phyloP scores from a whole-genome alignment of 2,113 vertebrate genomes.

The Seriola rivoliana region DNA sequence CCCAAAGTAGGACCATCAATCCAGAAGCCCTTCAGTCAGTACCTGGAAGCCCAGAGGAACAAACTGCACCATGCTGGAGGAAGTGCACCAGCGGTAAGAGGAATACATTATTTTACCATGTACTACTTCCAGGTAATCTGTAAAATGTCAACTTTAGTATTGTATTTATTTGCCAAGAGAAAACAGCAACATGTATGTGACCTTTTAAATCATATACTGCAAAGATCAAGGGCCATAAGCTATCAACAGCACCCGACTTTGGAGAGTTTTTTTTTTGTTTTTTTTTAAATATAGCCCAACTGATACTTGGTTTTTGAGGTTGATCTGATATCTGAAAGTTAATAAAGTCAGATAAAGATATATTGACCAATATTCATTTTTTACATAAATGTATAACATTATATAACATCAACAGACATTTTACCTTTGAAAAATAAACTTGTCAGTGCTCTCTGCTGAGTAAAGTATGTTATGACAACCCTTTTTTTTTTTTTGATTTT shows the following conservation, averaged over 20 bases:
- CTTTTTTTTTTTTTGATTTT: background rate
- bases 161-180: background rate
- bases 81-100: conserved; percentile 89
- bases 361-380: too few relatives aligned
- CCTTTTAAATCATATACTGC: background rate
- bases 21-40: conserved; percentile 97
- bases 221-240: background rate
- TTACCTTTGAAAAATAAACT: background rate
- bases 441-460: conserved; percentile 29
- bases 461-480: background rate
- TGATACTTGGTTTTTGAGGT: background rate
- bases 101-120: background rate
- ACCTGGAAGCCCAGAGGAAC: conserved; percentile 95
- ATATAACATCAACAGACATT: background rate
- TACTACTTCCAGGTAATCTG: background rate
- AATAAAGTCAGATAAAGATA: background rate
- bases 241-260: background rate
- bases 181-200: too few relatives aligned
- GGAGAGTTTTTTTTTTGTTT: background rate
- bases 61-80: conserved; percentile 92
- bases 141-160: background rate
- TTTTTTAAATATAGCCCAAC: background rate
- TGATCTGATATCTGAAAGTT: background rate
- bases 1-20: conserved; percentile 93
- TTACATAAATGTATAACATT: too few relatives aligned